Conservation (phyloP, 2,888 invertebrate genomes). For the Polymixis flavicincta region DNA sequence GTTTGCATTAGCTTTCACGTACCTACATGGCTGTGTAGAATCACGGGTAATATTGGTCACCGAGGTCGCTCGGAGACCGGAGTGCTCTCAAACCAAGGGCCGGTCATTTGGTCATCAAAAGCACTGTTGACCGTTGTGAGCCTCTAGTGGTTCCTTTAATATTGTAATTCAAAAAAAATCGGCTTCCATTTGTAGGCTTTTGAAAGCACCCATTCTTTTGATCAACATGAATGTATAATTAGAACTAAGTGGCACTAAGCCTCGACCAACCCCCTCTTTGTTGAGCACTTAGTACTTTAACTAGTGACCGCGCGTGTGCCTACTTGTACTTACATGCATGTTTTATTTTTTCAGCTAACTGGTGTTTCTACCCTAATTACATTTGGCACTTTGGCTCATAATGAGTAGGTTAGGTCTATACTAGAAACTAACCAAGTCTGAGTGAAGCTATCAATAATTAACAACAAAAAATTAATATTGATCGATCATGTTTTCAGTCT, state of each 20-base stretch:
- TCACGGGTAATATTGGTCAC: conserved; percentile 71
- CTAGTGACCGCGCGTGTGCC: conserved; percentile 61
- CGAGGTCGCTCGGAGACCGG: conserved; percentile 71
- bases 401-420: not conserved
- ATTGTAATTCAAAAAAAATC: conserved; percentile 69
- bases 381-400: not conserved
- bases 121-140: conserved; percentile 72
- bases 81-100: conserved; percentile 72
- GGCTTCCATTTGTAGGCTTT: conserved; percentile 65
- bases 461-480: not conserved
- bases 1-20: conserved; percentile 31
- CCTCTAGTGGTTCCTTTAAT: conserved; percentile 69
- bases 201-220: conserved; percentile 68
- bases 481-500: not conserved
- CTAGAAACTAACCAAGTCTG: not conserved
- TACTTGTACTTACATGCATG: conserved; percentile 49
- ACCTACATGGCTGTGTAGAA: conserved; percentile 27
- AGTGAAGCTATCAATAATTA: too few species aligned
- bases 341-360: conserved; percentile 47
- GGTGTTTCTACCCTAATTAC: conserved; percentile 8
- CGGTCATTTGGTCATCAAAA: conserved; percentile 79
- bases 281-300: conserved; percentile 63
- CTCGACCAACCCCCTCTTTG: conserved; percentile 58
- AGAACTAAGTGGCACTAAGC: conserved; percentile 67
- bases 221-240: conserved; percentile 69